Evolutionary conservation across 1,140 invertebrate species (phyloP).

Genomic region (Scaptomyza montana): DNA sequence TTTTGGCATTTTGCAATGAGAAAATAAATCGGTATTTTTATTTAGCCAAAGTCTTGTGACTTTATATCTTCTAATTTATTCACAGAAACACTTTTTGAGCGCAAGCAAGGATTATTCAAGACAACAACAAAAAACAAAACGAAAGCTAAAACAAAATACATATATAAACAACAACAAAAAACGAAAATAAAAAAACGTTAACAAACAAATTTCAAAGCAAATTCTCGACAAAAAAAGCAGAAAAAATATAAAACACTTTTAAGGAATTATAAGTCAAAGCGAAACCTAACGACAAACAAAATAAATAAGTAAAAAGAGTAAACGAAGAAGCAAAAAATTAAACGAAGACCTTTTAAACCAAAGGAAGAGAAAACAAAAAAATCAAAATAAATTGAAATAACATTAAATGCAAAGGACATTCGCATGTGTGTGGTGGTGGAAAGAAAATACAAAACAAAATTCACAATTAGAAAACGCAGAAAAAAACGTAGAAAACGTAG

Average conservation of each 20-base stretch:
- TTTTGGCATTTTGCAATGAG: conserved; percentile 19
- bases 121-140: conserved; percentile 36
- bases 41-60: conserved; percentile 36
- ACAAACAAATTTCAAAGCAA: conserved; percentile 57
- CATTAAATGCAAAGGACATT: conserved; percentile 84
- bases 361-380: conserved; percentile 22
- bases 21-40: conserved; percentile 21
- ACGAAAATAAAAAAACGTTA: conserved; percentile 32
- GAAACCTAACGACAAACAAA: conserved; percentile 47
- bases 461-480: conserved; percentile 84
- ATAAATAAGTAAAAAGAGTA: conserved; percentile 22
- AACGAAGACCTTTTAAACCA: conserved; percentile 28
- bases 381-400: conserved; percentile 75
- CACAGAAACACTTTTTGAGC: conserved; percentile 83
- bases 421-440: conserved; percentile 84
- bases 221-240: conserved; percentile 43
- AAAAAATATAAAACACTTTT: conserved; percentile 55
- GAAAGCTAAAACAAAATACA: conserved; percentile 21
- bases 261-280: conserved; percentile 61
- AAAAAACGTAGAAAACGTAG: conserved; percentile 82
- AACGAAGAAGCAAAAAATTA: conserved; percentile 22
- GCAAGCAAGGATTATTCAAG: conserved; percentile 79
- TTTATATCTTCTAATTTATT: conserved; percentile 50
- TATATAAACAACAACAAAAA: conserved; percentile 18
- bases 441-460: conserved; percentile 84